Evolutionary conservation across 2,888 invertebrate genomes (phyloP), one percentile per base, ranked within the genome.

Genomic region (Andrena bucephala): DNA sequence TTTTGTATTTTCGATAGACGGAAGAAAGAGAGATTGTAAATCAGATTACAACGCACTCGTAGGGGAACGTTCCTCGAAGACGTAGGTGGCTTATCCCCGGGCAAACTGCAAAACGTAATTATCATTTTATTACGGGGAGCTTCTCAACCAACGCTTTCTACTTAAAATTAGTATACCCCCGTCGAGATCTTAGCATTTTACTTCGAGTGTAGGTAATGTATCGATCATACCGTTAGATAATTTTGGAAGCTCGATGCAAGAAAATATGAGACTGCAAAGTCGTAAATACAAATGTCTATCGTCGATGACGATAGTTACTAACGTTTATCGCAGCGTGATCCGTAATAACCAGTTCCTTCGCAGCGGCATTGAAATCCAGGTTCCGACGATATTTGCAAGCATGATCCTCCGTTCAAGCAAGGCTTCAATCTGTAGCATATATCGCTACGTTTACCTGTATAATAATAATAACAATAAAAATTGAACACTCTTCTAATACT

Each of bases 271-370:
- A 54, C 31, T 63, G 54, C 20, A 27, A 24, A 76, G 29, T 65
- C 20, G 48, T 29, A 63, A 77, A 59, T 66, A 60, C 62, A 75
- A 73, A 48, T 36, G 76, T 54, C 50, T 62, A 50, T 77, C 54
- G 60, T 48, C 27, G 20, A 54, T 60, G 50, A 60, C 10, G 62
- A 72, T 50, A 33, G 57, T 77, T 86, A 90, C 89, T 94, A 94
- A 95, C 97, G 96, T 95, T 95, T 95, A 89, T 96, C 96, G 93
- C 97, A 97, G 72, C 95, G 95, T 69, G 95, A 94, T 0, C 97
- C 97, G 90, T 96, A 96, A 92, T 94, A 97, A 63, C 97, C 97
- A n/a, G 97, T 96, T 72, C 96, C 96, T 89, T 96, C 96, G 90
- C 97, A 97, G 87, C 96, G 95, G 91, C 97, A 97, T 88, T 95